Base-by-base conservation (phyloP, 2,888 invertebrate species). In the Mimumesa dahlbomi region DNA sequence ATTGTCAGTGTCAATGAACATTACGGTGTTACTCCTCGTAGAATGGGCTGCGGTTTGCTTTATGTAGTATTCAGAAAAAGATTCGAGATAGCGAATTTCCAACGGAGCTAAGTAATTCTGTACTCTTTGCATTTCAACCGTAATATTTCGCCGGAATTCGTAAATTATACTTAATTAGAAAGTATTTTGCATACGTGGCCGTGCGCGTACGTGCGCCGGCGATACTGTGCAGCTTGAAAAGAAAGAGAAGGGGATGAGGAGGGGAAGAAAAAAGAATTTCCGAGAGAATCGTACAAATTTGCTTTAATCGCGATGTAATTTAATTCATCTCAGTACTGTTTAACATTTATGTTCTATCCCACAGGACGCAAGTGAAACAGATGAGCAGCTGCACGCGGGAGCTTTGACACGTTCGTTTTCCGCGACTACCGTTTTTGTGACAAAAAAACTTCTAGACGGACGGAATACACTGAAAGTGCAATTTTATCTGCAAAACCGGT, bases 241-340 rank as follows among this genome's bases (percentile, higher is more conserved):
- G 6, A 5, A 4, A 14, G 16, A 16, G 19, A 2, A 14, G 2
- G 9, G 2, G 6, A 18, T 34, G 22, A 50, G 6, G 4, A 4
- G 3, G 16, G 9, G 19, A 2, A 14, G 2, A 2, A 6, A 3
- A 18, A 25, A 34, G 43, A 42, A 50, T 43, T 29, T 22, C 16
- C 16, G 9, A 11, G 46, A 21, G 46, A 13, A 22, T 22, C 31
- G 16, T 46, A 18, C 29, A 43, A 42, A 59, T 50, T 50, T 59
- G 36, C 45, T 46, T 53, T 56, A 65, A 61, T 57, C 49, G 29
- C 49, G 57, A 22, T 31, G 13, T 34, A 57, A 63, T 65, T 59
- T 43, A 48, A 65, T 59, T 65, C 46, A 52, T 65, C 61, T 61
- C 46, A 45, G 40, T 61, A 50, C 61, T 61, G 46, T 61, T 65